Conservation (phyloP, 2,888 invertebrate genomes). For the Drosophila gaucha region DNA sequence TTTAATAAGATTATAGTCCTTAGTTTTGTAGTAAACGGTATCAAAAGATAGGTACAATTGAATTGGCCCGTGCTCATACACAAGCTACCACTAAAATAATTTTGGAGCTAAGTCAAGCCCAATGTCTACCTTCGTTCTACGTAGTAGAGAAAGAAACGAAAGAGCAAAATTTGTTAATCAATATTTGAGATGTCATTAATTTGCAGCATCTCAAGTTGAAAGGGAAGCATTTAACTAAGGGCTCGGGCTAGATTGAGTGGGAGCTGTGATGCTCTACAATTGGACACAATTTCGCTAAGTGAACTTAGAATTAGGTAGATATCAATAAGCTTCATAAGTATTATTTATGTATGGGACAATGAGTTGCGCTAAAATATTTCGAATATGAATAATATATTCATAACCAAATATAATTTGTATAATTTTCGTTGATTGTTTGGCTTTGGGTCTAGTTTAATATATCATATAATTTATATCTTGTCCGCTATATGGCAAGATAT, state of each 20-base stretch:
- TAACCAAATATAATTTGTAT: slow-evolving; percentile 57
- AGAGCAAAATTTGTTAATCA: background rate
- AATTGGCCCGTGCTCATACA: slow-evolving; percentile 59
- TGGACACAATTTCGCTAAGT: slow-evolving; percentile 71
- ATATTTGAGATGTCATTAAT: slow-evolving; percentile 6
- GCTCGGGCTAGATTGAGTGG: slow-evolving; percentile 10
- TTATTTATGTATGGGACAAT: slow-evolving; percentile 5
- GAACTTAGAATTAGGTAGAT: slow-evolving; percentile 30
- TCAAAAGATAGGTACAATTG: slow-evolving; percentile 82
- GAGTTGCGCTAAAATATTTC: slow-evolving; percentile 22
- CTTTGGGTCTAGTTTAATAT: slow-evolving; percentile 45
- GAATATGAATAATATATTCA: slow-evolving; percentile 9
- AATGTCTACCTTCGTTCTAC: slow-evolving; percentile 22
- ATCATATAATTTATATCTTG: slow-evolving; percentile 17
- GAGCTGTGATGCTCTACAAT: slow-evolving; percentile 49
- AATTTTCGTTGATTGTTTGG: slow-evolving; percentile 77
- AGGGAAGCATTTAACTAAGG: slow-evolving; percentile 56
- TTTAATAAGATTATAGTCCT: slow-evolving; percentile 78
- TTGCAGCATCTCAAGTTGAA: slow-evolving; percentile 13
- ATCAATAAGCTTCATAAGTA: slow-evolving; percentile 18
- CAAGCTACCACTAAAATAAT: slow-evolving; percentile 71
- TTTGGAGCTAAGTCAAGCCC: slow-evolving; percentile 31
- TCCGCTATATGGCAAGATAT: slow-evolving; percentile 22
- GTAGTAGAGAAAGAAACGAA: slow-evolving; percentile 20
- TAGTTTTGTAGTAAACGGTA: slow-evolving; percentile 82